These are phyloP conservation scores for Macaria liturata DNA, from an alignment of 2,888 invertebrate genomes.

Conservation along the genomic window DNA sequence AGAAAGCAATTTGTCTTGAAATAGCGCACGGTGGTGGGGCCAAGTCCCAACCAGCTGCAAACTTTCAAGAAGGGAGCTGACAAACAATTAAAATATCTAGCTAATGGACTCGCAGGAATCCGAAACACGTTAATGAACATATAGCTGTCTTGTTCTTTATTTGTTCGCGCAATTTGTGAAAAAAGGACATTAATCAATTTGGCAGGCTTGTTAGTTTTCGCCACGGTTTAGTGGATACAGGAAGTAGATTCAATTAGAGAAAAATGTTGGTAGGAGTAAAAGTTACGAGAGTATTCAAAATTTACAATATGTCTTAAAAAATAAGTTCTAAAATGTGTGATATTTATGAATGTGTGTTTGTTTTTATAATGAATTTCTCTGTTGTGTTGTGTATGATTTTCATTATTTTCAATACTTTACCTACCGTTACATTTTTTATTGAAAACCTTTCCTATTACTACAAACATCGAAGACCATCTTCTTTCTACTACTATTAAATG, in stretches of 20 bases:
- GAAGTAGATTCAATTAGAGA: conserved; percentile 7
- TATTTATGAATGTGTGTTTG: too few species aligned
- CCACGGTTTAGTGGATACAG: conserved; percentile 21
- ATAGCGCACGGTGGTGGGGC: conserved; percentile 67
- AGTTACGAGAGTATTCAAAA: too few species aligned
- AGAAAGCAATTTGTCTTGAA: conserved; percentile 78
- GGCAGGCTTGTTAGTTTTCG: conserved; percentile 46
- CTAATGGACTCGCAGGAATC: conserved; percentile 79
- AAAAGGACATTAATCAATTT: conserved; percentile 58
- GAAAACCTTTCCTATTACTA: too few species aligned
- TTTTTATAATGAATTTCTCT: too few species aligned
- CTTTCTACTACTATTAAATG: too few species aligned
- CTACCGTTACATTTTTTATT: too few species aligned
- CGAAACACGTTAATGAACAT: conserved; percentile 78
- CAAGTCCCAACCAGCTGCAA: conserved; percentile 63
- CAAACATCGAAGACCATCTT: too few species aligned
- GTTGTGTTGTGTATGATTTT: too few species aligned
- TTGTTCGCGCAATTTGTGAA: conserved; percentile 47
- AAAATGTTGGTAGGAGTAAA: too few species aligned
- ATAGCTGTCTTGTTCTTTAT: conserved; percentile 65
- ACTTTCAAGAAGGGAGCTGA: conserved; percentile 58
- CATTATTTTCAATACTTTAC: too few species aligned
- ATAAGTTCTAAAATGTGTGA: too few species aligned
- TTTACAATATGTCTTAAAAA: too few species aligned
- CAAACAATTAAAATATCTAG: conserved; percentile 80